phyloP scores from a whole-genome alignment of 1,140 invertebrate genomes.

The Drosophila miranda region DNA sequence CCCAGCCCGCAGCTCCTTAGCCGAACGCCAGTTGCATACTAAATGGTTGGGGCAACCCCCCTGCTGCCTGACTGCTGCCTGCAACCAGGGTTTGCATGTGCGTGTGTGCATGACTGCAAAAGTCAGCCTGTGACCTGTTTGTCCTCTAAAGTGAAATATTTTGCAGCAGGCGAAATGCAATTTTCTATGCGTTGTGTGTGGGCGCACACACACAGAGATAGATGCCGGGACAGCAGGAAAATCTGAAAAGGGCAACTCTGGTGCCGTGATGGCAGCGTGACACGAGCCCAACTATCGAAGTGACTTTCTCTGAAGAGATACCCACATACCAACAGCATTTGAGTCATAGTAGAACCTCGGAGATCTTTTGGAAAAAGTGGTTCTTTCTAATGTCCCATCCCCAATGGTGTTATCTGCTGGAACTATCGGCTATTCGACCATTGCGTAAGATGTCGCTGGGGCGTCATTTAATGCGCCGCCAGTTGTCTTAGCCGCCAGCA shows the following conservation, averaged over 20 bases:
- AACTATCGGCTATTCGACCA: constrained; percentile 51
- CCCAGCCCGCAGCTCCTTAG: neutral
- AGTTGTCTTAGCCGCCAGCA: constrained; percentile 65
- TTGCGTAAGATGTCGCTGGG: constrained; percentile 79
- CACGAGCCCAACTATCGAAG: neutral
- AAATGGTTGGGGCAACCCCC: constrained; percentile 41
- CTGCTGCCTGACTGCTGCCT: neutral
- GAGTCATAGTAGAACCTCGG: too few species aligned
- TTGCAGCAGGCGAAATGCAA: constrained; percentile 73
- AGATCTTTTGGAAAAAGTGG: too few species aligned
- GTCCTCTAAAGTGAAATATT: constrained; percentile 82
- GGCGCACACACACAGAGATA: constrained; percentile 25
- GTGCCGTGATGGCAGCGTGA: too few species aligned
- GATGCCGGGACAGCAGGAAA: neutral
- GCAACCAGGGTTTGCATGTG: constrained; percentile 24
- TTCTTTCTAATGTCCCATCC: neutral
- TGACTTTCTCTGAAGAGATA: too few species aligned
- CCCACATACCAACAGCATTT: too few species aligned
- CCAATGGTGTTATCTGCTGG: constrained; percentile 5
- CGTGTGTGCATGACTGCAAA: constrained; percentile 53
- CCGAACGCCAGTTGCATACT: constrained; percentile 71
- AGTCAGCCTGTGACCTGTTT: constrained; percentile 81
- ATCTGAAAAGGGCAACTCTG: too few species aligned
- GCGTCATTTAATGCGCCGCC: constrained; percentile 80
- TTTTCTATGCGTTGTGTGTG: constrained; percentile 57